Base-by-base conservation (phyloP, 2,113 vertebrate species). In the Toxotes chatareus region DNA sequence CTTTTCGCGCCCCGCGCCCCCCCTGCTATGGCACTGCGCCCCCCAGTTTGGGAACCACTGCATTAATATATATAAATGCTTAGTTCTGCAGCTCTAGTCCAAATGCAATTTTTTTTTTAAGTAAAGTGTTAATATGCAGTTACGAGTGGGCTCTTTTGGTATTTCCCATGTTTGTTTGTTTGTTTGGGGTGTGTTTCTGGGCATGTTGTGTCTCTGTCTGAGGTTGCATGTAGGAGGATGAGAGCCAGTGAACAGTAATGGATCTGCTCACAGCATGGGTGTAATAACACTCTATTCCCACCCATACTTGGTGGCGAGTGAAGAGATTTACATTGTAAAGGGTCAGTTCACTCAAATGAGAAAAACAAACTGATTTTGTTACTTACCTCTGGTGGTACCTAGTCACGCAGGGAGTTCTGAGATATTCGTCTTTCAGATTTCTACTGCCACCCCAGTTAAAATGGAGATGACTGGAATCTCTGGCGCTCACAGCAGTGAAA, bases 261-360 rank as follows among this genome's bases (percentile, higher is more conserved):
- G 60, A 72, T 88, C 77, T 75, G 73, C 69, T 62, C 76, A 67
- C 46, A 76, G 74, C 80, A 59, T 53, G 89, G 83, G 64, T 80
- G 76, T 71, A 84, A 80, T 85, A 78, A 85, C 88, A 88, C 86
- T 86, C 73, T 59, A 69, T 88, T 86, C 80, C 46, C 73, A 76
- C 73, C 34, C 80, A 66, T 42, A 56, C 67, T 79, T 73, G 40
- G 53, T 31, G 44, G 17, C 42, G 63, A 44, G 59, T 34, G 76
- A 67, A 44, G 76, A 89, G 79, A 86, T 86, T 91, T 76, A 47
- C 42, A 76, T 62, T 56, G 66, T 71, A 68, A 81, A 76, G 61
- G 57, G 14, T 73, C 66, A 49, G 63, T 64, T 86, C 67, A 73
- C n/a, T 1, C 38, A 77, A 81, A 66, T 27, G 16, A 62, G 5